Conservation (phyloP, 1,140 invertebrate genomes). For the Heliothis subflexa region DNA sequence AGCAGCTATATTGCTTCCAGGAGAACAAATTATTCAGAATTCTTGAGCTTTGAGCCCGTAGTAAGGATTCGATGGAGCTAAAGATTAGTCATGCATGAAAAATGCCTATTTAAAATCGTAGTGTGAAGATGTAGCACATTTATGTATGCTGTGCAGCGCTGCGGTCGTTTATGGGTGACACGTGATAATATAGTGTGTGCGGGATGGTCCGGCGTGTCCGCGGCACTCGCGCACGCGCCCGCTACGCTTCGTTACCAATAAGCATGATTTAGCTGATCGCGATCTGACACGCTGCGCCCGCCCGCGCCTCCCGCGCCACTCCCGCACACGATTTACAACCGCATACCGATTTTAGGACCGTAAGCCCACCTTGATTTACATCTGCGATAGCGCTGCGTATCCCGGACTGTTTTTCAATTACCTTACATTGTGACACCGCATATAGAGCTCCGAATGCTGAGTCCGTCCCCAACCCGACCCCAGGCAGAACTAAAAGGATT, state of each 20-base stretch:
- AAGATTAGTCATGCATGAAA: conserved; percentile 5
- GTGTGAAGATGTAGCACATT: too few relatives aligned
- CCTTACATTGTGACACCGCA: conserved; percentile 61
- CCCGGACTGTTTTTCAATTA: conserved; percentile 62
- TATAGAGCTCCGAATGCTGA: conserved; percentile 10
- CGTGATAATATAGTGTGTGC: neutral
- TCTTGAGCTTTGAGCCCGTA: neutral
- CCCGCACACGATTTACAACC: conserved; percentile 39
- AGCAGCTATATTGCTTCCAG: conserved; percentile 5
- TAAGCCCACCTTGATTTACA: conserved; percentile 51
- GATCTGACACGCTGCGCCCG: conserved; percentile 54
- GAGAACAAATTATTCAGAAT: neutral
- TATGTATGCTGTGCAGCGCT: neutral
- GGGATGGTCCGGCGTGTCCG: conserved; percentile 12
- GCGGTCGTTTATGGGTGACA: conserved; percentile 8
- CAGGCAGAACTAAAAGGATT: conserved; percentile 62
- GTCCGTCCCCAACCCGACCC: conserved; percentile 49
- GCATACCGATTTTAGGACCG: conserved; percentile 46
- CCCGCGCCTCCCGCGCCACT: conserved; percentile 12
- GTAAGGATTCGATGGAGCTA: neutral
- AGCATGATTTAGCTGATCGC: conserved; percentile 70
- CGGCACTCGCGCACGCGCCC: conserved; percentile 59
- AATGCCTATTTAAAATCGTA: neutral
- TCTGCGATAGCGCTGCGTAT: conserved; percentile 38
- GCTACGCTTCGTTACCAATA: conserved; percentile 74